Conservation (phyloP, 2,113 vertebrate species). For the Origma solitaria region DNA sequence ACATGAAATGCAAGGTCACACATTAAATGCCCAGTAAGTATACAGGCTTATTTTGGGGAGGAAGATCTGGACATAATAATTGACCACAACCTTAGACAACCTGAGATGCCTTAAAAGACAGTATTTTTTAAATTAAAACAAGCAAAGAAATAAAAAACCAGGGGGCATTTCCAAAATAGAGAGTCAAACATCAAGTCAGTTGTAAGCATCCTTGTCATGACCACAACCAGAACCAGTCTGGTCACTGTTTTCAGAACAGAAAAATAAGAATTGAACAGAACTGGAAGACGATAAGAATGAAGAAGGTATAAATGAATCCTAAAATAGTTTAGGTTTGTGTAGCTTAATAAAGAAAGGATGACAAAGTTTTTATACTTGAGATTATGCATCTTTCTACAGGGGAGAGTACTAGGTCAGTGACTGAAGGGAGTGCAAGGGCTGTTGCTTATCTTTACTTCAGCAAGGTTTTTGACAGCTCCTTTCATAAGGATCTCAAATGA, state of each 20-base stretch:
- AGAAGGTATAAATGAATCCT: neutral
- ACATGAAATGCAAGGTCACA: neutral
- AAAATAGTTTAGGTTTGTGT: neutral
- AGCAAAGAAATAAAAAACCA: neutral
- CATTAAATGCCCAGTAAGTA: neutral
- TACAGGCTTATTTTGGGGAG: neutral
- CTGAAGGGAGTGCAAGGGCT: neutral
- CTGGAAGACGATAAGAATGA: neutral
- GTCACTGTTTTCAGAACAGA: neutral
- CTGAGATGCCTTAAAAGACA: neutral
- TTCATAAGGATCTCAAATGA: neutral
- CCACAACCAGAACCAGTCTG: neutral
- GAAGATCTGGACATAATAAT: neutral
- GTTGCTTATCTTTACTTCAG: neutral
- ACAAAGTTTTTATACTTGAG: neutral
- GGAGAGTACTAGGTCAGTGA: neutral
- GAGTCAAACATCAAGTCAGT: neutral
- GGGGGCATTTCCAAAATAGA: neutral
- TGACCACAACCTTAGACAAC: neutral
- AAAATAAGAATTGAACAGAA: neutral
- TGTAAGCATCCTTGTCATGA: neutral
- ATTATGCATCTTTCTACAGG: neutral
- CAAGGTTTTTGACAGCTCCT: neutral
- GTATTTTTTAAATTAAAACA: neutral
- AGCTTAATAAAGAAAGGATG: neutral